phyloP scores from a whole-genome alignment of 2,888 invertebrate species.

The Abscondita cerata region DNA sequence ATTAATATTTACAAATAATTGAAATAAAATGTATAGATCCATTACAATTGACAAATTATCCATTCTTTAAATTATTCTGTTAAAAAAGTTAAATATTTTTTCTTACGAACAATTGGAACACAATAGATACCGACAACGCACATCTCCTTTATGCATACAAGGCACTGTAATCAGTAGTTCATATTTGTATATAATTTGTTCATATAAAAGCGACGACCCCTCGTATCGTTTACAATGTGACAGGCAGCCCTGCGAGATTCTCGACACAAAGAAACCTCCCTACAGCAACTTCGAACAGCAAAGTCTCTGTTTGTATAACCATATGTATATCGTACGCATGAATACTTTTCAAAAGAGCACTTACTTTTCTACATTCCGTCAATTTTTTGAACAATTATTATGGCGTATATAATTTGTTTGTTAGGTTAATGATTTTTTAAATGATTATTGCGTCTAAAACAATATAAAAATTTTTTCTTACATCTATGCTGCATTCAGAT shows the following conservation, averaged over 20 bases:
- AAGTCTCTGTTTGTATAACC: slow-evolving; percentile 53
- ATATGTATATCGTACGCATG: slow-evolving; percentile 57
- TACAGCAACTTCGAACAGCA: slow-evolving; percentile 40
- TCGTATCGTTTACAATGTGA: slow-evolving; percentile 56
- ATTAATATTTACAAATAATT: too few species aligned
- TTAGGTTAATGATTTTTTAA: too few species aligned
- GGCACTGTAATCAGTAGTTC: slow-evolving; percentile 57
- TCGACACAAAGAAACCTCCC: slow-evolving; percentile 37
- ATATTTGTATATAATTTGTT: slow-evolving; percentile 62
- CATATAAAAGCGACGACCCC: slow-evolving; percentile 58
- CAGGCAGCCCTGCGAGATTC: slow-evolving; percentile 51
- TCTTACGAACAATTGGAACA: slow-evolving; percentile 24
- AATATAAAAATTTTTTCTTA: too few species aligned
- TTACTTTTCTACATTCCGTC: slow-evolving; percentile 49
- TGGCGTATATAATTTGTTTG: too few species aligned
- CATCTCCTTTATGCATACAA: slow-evolving; percentile 39
- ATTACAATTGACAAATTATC: too few species aligned
- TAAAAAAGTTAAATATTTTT: slow-evolving; percentile 19
- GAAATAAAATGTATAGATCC: too few species aligned
- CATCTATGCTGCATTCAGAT: too few species aligned
- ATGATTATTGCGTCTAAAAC: too few species aligned
- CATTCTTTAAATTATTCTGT: slow-evolving; percentile 3
- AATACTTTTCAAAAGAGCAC: slow-evolving; percentile 58
- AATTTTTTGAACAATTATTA: slow-evolving; percentile 37
- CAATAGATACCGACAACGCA: slow-evolving; percentile 30